Evolutionary conservation across 2,113 vertebrate genomes (phyloP).

Genomic region (Todiramphus saurophagus): DNA sequence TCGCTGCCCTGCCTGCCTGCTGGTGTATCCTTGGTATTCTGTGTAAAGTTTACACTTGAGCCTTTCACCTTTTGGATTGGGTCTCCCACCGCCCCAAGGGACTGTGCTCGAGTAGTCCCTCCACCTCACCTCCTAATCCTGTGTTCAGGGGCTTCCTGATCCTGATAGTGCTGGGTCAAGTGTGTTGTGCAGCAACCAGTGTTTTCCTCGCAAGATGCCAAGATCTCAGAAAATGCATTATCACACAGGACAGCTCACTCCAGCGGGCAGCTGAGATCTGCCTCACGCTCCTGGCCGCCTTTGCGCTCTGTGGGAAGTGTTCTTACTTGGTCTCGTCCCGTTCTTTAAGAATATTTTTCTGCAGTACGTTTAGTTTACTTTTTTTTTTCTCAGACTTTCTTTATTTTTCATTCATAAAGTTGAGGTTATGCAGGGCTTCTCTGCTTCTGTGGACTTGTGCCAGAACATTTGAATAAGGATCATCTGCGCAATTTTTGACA

Average conservation of each 20-base stretch:
- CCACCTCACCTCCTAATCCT: not conserved
- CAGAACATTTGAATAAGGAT: not conserved
- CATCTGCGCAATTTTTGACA: not conserved
- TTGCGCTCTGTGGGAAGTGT: fast-evolving
- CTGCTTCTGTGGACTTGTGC: not conserved
- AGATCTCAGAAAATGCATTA: not conserved
- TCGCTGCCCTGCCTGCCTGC: not conserved
- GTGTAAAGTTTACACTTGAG: fast-evolving
- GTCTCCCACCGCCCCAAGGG: not conserved
- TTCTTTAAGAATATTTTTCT: not conserved
- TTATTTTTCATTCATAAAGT: slow-evolving; percentile 7
- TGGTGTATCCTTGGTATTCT: not conserved
- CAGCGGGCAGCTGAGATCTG: not conserved
- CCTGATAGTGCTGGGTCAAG: not conserved
- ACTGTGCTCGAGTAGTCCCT: not conserved
- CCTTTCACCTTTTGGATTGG: fast-evolving
- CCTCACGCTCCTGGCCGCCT: not conserved
- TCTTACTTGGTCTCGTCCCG: not conserved
- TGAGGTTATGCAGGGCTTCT: not conserved
- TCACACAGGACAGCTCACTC: not conserved
- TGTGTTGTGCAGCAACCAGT: not conserved
- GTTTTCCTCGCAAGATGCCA: not conserved
- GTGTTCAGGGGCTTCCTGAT: fast-evolving
- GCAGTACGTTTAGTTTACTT: not conserved
- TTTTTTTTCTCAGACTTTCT: not conserved